Evolutionary conservation across 2,797 vertebrate species (phyloP), one percentile per base, ranked within the genome.

Genomic region (Passerculus sandwichensis): DNA sequence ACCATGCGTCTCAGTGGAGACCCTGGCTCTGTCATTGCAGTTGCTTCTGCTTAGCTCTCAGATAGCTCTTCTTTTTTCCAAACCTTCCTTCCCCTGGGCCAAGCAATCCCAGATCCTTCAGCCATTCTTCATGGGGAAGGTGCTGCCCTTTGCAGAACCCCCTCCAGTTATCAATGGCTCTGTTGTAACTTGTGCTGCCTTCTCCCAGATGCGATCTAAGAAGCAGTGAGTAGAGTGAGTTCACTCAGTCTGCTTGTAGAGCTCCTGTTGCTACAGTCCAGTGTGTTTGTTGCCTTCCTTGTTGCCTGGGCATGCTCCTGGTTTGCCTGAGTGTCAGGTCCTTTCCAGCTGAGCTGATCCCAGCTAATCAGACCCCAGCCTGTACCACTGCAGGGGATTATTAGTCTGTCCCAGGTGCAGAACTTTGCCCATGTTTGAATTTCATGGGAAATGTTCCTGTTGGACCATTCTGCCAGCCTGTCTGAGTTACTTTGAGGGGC

Each of bases 161-260:
- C 2, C 7, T 40, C 15, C 26, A 54, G 9, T n/a, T 78, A 54
- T 20, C 12, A 20, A 0, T 8, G 7, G 54, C 29, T 20, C 65
- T 82, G 12, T 48, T 57, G 26, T 30, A 62, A 21, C 12, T 47
- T 79, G 19, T 47, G 29, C 15, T 50, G 16, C 19, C 4, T 50
- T 53, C 60, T 85, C 48, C 48, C 27, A 57, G 23, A 18, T 42
- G 20, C 6, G n/a, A n/a, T 57, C 40, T 20, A 69, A 50, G 42
- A 22, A 42, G 29, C 2, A 0, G 11, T 0, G 0, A 67, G 27
- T 13, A 22, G 5, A 53, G 15, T 9, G 60, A 85, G 45, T 54
- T 81, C 25, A 7, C 29, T 45, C 44, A 34, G 3, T 64, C 32
- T 48, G 2, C 13, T 18, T 76, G 48, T 34, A 32, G 1, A 14